Evolutionary conservation across 2,888 invertebrate species (phyloP).

Genomic region (Cataglyphis cursor): DNA sequence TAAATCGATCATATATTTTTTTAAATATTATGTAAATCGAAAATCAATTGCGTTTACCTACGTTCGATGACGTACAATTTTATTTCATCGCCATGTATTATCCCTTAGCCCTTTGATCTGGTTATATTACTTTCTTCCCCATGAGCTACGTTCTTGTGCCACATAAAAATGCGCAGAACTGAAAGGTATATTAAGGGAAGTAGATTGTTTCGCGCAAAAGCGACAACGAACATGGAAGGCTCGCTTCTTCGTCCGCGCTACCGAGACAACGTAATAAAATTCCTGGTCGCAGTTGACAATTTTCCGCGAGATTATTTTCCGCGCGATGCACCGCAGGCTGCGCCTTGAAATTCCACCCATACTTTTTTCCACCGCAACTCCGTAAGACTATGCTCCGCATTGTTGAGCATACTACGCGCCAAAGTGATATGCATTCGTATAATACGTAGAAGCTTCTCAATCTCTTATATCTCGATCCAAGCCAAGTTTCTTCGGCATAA

Average conservation of each 20-base stretch:
- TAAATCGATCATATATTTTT: neutral
- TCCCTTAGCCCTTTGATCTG: neutral
- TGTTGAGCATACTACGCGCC: conserved; percentile 26
- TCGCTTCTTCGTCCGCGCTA: conserved; percentile 24
- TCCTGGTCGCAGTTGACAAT: conserved; percentile 63
- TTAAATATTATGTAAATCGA: neutral
- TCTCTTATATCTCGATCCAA: conserved; percentile 40
- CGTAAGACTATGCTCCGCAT: conserved; percentile 35
- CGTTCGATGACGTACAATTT: neutral
- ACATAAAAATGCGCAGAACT: conserved; percentile 11
- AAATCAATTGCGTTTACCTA: neutral
- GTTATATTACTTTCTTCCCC: neutral
- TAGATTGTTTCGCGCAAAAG: conserved; percentile 57
- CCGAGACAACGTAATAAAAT: conserved; percentile 68
- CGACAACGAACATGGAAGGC: conserved; percentile 1
- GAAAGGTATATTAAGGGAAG: conserved; percentile 17
- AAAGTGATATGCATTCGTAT: conserved; percentile 39
- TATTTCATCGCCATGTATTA: neutral
- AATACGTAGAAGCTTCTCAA: conserved; percentile 37
- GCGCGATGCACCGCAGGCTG: conserved; percentile 24
- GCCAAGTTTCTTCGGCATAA: conserved; percentile 33
- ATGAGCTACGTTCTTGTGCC: conserved; percentile 7
- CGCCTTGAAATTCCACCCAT: conserved; percentile 27
- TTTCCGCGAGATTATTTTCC: conserved; percentile 59
- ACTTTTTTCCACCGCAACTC: conserved; percentile 33